Conservation (phyloP, 2,888 invertebrate species). For the Tromatobia lineatoria region DNA sequence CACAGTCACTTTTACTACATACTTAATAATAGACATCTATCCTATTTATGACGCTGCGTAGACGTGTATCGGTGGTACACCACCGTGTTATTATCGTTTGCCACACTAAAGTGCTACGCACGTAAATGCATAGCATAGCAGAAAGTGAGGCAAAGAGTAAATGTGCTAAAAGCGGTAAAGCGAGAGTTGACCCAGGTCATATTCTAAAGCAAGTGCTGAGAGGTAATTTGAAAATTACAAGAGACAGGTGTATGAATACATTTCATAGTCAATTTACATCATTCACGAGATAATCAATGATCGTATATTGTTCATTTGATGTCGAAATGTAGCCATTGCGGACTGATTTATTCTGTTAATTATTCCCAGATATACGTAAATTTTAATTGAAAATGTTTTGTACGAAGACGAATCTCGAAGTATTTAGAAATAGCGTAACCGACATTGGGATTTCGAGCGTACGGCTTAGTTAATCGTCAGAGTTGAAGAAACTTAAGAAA, state of each 20-base stretch:
- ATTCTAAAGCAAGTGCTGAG: not conserved
- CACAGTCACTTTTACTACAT: constrained; percentile 16
- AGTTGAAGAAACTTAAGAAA: constrained; percentile 63
- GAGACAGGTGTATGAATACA: not conserved
- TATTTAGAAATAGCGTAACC: not conserved
- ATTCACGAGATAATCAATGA: not conserved
- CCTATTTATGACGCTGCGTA: constrained; percentile 10
- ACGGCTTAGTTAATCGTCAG: constrained; percentile 36
- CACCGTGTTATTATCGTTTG: constrained; percentile 41
- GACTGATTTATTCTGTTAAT: not conserved
- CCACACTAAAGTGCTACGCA: constrained; percentile 19
- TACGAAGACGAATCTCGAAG: not conserved
- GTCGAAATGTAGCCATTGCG: not conserved
- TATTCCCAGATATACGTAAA: not conserved
- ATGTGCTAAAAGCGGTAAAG: not conserved
- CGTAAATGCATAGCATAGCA: constrained; percentile 3
- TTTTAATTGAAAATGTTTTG: not conserved
- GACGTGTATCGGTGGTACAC: constrained; percentile 19
- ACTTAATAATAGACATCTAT: constrained; percentile 15
- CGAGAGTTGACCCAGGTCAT: constrained; percentile 3
- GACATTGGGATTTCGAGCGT: not conserved
- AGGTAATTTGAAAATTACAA: not conserved
- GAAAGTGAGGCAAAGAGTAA: constrained; percentile 1
- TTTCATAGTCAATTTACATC: not conserved
- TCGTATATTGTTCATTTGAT: not conserved